phyloP scores from a whole-genome alignment of 2,888 invertebrate species.

The Nephrotoma flavescens region DNA sequence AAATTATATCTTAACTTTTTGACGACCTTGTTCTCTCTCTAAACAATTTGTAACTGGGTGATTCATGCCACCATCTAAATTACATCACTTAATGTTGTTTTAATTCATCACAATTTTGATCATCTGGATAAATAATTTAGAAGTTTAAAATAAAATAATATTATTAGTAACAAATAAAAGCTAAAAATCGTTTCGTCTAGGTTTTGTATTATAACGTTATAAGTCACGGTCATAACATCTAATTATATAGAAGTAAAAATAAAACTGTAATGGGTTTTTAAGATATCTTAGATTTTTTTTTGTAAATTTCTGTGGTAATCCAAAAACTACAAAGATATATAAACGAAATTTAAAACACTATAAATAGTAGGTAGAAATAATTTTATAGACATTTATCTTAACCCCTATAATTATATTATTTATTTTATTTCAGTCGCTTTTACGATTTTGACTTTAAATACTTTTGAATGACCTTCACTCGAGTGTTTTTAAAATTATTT shows the following conservation, averaged over 20 bases:
- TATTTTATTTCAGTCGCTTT: neutral
- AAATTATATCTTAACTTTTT: neutral
- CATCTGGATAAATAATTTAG: neutral
- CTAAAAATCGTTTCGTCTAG: neutral
- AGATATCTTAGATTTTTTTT: neutral
- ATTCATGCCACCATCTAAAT: neutral
- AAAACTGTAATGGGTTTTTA: neutral
- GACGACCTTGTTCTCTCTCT: neutral
- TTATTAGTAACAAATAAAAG: neutral
- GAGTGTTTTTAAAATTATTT: no score
- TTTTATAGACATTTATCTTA: neutral
- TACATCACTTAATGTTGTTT: neutral
- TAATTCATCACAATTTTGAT: neutral
- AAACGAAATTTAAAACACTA: neutral
- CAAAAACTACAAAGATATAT: neutral
- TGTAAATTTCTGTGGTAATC: neutral
- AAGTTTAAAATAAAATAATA: neutral
- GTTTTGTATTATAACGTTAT: neutral
- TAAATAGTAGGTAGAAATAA: neutral
- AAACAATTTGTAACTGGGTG: neutral
- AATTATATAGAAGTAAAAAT: neutral
- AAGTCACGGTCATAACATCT: neutral
- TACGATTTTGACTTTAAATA: neutral
- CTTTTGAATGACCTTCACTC: neutral
- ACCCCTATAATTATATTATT: neutral